Conservation (phyloP, 2,888 invertebrate species). For the Dysmachus trigonus region DNA sequence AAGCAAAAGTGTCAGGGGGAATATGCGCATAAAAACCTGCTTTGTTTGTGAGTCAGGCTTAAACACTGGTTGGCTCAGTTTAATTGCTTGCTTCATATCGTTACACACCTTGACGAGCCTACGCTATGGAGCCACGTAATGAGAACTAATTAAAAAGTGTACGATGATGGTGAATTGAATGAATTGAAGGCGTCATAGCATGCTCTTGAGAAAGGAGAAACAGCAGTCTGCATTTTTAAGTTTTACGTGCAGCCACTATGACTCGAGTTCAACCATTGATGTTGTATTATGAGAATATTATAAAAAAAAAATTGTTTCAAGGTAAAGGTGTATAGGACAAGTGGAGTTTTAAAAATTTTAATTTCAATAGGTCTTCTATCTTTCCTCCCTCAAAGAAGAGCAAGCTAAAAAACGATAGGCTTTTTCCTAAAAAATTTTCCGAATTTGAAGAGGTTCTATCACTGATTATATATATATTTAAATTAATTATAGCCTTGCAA, state of each 20-base stretch:
- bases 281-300: background rate
- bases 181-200: background rate
- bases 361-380: too few species aligned
- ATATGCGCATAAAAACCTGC: background rate
- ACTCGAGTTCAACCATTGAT: background rate
- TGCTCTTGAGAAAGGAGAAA: background rate
- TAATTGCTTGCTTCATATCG: background rate
- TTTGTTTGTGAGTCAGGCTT: background rate
- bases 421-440: too few species aligned
- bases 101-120: background rate
- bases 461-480: too few species aligned
- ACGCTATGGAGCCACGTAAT: background rate
- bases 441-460: too few species aligned
- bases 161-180: background rate
- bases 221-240: background rate
- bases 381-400: too few species aligned
- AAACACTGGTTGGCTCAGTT: background rate
- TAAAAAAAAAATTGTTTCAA: background rate
- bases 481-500: too few species aligned
- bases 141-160: background rate
- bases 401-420: too few species aligned
- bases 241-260: background rate
- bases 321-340: background rate
- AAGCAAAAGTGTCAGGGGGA: background rate
- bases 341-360: background rate